These are phyloP conservation scores for Menura novaehollandiae DNA, from an alignment of 2,113 vertebrate species.

Conservation along the genomic window DNA sequence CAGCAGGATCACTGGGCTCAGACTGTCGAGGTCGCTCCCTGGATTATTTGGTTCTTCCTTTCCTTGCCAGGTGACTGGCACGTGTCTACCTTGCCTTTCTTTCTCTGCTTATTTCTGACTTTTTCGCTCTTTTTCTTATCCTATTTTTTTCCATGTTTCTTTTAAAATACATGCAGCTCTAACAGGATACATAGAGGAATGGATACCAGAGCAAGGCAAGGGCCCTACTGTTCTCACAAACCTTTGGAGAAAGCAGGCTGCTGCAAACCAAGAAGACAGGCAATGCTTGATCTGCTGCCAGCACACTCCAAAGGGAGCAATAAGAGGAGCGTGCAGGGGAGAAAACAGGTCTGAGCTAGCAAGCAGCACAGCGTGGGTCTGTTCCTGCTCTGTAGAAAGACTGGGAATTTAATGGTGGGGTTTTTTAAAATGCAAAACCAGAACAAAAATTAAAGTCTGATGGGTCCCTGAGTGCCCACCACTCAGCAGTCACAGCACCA, in stretches of 20 bases:
- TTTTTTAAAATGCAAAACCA: background rate
- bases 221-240: background rate
- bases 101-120: background rate
- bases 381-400: background rate
- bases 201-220: background rate
- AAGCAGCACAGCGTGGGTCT: background rate
- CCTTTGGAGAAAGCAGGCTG: conserved; percentile 22
- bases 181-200: background rate
- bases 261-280: background rate
- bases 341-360: background rate
- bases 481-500: background rate
- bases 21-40: background rate
- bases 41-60: conserved; percentile 3
- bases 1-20: conserved; percentile 1
- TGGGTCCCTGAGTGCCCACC: background rate
- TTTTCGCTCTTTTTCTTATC: background rate
- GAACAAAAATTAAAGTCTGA: background rate
- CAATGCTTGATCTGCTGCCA: background rate
- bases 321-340: background rate
- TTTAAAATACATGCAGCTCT: background rate
- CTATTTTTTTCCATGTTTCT: background rate
- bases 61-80: background rate
- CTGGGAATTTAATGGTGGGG: background rate
- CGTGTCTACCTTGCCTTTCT: background rate
- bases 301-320: background rate